These are phyloP conservation scores for Dendrolimus punctatus DNA, from an alignment of 1,140 invertebrate species.

Conservation along the genomic window DNA sequence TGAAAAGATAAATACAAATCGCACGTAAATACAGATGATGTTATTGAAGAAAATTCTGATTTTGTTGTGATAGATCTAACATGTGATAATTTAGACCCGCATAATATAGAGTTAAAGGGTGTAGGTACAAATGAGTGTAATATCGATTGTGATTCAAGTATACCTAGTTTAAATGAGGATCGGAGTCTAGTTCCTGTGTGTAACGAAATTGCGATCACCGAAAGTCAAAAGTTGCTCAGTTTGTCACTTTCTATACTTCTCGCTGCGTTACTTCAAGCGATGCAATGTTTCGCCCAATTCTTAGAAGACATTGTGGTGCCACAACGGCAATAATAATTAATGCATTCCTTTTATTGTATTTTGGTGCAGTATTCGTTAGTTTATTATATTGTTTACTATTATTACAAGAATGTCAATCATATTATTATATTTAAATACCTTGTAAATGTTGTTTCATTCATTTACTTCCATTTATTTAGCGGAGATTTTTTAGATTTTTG, in stretches of 20 bases:
- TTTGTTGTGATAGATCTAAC: conserved; percentile 65
- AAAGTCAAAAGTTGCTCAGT: conserved; percentile 61
- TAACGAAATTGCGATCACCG: conserved; percentile 53
- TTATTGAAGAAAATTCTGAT: conserved; percentile 32
- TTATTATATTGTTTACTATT: conserved; percentile 10
- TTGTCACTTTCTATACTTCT: conserved; percentile 59
- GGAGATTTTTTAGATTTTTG: no score
- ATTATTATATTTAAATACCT: conserved; percentile 56
- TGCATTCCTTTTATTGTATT: conserved; percentile 42
- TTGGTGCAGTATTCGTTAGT: conserved; percentile 53
- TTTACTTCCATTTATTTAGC: not conserved
- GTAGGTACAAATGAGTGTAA: conserved; percentile 48
- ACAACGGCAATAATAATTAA: conserved; percentile 42
- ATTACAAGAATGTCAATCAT: conserved; percentile 40
- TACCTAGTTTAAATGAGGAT: conserved; percentile 43
- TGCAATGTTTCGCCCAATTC: conserved; percentile 65
- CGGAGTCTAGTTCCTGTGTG: conserved; percentile 63
- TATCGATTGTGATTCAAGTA: conserved; percentile 52
- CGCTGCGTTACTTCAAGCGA: conserved; percentile 57
- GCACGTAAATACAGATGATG: conserved; percentile 16
- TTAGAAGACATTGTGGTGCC: conserved; percentile 63
- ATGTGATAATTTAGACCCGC: conserved; percentile 34
- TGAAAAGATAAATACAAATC: conserved; percentile 17
- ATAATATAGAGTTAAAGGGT: conserved; percentile 14
- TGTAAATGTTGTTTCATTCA: conserved; percentile 48